These are phyloP conservation scores for Hemicentrotus pulcherrimus DNA, from an alignment of 35 echinoderm and acorn worm species.

Conservation along the genomic window DNA sequence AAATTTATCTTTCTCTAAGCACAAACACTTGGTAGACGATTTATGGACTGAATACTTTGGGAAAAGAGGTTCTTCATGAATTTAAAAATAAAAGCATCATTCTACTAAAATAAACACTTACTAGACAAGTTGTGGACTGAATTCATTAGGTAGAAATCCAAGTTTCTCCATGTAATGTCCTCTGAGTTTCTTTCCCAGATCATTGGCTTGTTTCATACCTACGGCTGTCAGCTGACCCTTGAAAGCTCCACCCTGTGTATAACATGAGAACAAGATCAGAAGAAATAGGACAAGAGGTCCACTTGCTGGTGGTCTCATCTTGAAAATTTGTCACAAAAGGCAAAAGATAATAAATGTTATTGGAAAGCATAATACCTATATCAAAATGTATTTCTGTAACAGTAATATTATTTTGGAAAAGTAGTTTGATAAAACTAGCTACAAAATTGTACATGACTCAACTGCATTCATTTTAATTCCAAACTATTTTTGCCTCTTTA, in stretches of 20 bases:
- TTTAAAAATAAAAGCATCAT: no score
- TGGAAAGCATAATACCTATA: background rate
- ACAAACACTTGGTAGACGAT: no score
- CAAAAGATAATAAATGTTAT: no score
- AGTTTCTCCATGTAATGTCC: slow-evolving; percentile 60
- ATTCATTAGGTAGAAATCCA: slow-evolving; percentile 13
- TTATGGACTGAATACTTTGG: no score
- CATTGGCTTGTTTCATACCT: slow-evolving; percentile 62
- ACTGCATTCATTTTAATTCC: no score
- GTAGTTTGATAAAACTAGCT: no score
- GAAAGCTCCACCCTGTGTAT: slow-evolving; percentile 58
- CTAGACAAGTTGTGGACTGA: slow-evolving; percentile 28
- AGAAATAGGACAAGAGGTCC: background rate
- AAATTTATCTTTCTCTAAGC: no score
- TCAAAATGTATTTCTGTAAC: background rate
- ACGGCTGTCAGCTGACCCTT: slow-evolving; percentile 60
- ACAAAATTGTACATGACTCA: no score
- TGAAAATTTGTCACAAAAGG: background rate
- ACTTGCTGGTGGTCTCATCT: background rate
- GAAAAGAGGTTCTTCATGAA: no score
- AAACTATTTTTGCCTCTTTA: no score
- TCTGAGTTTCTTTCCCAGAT: slow-evolving; percentile 50
- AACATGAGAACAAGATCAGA: background rate
- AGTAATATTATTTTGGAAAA: background rate
- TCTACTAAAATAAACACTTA: background rate